These are phyloP conservation scores for Mythimna ferrago DNA, from an alignment of 2,888 invertebrate species.

Conservation along the genomic window DNA sequence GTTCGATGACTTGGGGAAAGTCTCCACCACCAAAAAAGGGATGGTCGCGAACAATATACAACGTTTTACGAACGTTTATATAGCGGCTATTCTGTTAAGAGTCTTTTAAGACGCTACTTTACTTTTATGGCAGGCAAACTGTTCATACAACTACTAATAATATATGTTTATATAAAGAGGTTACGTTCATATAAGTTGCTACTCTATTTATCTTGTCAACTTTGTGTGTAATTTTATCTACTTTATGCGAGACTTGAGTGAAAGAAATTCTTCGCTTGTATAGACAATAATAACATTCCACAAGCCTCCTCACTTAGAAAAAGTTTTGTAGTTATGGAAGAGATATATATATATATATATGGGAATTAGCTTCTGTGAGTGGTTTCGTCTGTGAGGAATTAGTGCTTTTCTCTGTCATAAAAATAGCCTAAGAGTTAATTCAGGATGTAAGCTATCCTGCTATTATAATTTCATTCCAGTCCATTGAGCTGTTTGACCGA, in stretches of 20 bases:
- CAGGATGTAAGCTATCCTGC: too few relatives aligned
- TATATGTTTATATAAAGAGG: conserved; percentile 24
- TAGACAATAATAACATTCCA: background rate
- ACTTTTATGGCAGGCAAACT: conserved; percentile 32
- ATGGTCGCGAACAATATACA: conserved; percentile 2
- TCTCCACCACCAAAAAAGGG: background rate
- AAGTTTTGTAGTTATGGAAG: too few relatives aligned
- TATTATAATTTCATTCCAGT: too few relatives aligned
- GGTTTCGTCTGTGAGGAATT: too few relatives aligned
- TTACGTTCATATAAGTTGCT: background rate
- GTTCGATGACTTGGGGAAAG: too few relatives aligned
- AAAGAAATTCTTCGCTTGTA: background rate
- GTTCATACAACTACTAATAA: conserved; percentile 5
- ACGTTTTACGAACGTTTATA: conserved; percentile 26
- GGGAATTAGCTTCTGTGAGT: too few relatives aligned
- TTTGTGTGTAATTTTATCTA: background rate
- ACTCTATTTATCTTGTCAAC: background rate
- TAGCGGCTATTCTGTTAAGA: conserved; percentile 6
- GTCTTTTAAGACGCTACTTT: conserved; percentile 6
- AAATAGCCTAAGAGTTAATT: too few relatives aligned
- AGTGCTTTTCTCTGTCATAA: too few relatives aligned
- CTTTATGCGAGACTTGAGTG: background rate
- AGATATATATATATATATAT: too few relatives aligned
- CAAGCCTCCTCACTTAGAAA: too few relatives aligned
- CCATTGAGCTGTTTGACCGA: too few relatives aligned